A percentile compares a stretch with the other conserved stretches of the same genome.
Conservation (phyloP, 2,888 invertebrate species). For the Cryptocephalus primarius region DNA sequence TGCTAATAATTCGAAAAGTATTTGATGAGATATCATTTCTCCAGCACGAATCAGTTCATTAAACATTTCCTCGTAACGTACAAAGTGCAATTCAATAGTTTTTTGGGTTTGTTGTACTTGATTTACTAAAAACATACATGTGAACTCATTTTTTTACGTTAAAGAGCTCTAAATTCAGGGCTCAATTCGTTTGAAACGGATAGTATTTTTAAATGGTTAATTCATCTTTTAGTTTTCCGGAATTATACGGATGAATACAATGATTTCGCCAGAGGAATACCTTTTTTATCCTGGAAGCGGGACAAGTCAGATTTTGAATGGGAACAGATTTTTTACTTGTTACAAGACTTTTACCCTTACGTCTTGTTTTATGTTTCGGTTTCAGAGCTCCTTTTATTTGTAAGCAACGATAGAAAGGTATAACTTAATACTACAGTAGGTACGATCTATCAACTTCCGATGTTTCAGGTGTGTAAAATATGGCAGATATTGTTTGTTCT, state of each 20-base stretch:
- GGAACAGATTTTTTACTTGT: constrained; percentile 49
- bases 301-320: constrained; percentile 65
- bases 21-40: too few species aligned
- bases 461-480: constrained; percentile 38
- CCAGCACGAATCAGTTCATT: too few species aligned
- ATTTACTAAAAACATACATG: too few species aligned
- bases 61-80: too few species aligned
- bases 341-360: constrained; percentile 44
- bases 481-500: constrained; percentile 46
- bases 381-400: constrained; percentile 41
- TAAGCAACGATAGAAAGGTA: constrained; percentile 10
- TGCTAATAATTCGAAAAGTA: too few species aligned
- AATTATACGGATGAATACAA: constrained; percentile 34
- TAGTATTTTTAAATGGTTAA: too few species aligned
- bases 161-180: too few species aligned
- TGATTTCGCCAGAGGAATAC: constrained; percentile 50
- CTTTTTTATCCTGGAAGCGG: constrained; percentile 42
- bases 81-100: too few species aligned
- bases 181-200: too few species aligned
- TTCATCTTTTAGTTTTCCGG: constrained; percentile 31
- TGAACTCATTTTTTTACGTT: too few species aligned
- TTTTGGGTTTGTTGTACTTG: too few species aligned
- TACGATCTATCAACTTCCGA: background rate
- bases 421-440: background rate
- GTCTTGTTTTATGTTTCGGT: constrained; percentile 43